Evolutionary conservation across 2,113 vertebrate genomes (phyloP).

Genomic region (Periophthalmus modestus): DNA sequence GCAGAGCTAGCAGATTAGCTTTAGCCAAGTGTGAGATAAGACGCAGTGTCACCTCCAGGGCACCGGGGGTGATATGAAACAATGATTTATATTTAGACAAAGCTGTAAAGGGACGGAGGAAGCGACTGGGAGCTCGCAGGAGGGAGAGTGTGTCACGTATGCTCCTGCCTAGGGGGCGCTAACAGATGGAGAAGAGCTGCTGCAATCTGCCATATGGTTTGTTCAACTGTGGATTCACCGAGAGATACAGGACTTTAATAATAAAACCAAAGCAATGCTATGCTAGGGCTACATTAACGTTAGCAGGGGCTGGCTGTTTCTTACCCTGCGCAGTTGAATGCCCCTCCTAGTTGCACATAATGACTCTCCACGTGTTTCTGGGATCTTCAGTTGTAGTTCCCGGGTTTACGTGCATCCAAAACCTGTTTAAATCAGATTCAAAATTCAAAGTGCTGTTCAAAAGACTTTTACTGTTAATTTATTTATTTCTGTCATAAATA

Average conservation of each 20-base stretch:
- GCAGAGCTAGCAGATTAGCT: constrained; percentile 58
- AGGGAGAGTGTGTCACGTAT: not conserved
- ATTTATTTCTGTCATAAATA: too few relatives aligned
- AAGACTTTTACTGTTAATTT: too few relatives aligned
- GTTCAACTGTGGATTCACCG: not conserved
- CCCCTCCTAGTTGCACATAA: too few relatives aligned
- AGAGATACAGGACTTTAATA: not conserved
- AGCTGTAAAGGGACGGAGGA: not conserved
- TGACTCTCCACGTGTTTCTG: too few relatives aligned
- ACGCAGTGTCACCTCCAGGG: constrained; percentile 3
- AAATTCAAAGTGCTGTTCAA: too few relatives aligned
- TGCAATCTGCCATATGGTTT: not conserved
- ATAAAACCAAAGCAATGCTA: too few relatives aligned
- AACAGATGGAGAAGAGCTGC: not conserved
- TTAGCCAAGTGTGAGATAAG: constrained; percentile 47
- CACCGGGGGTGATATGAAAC: constrained; percentile 11
- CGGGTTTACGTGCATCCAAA: too few relatives aligned
- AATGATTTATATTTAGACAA: constrained; percentile 52
- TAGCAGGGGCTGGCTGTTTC: too few relatives aligned
- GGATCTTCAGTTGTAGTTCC: too few relatives aligned
- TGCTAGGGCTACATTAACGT: too few relatives aligned
- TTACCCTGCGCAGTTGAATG: too few relatives aligned
- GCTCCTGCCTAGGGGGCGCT: not conserved
- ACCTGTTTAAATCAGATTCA: too few relatives aligned
- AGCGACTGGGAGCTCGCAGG: not conserved